Conservation (phyloP, 2,113 vertebrate species). For the Daphoenositta chrysoptera region DNA sequence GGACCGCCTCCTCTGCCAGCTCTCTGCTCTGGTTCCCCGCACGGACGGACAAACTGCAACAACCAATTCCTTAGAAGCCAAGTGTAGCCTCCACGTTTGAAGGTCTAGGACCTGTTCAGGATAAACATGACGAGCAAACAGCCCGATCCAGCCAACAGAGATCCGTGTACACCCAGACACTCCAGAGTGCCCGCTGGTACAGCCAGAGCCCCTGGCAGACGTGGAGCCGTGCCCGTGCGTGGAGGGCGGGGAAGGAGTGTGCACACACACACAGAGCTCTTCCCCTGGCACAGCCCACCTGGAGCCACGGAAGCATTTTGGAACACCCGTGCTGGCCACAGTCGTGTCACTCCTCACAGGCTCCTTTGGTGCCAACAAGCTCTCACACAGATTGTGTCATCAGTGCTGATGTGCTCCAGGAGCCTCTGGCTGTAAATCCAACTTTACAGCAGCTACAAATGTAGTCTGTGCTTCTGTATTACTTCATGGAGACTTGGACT, state of each 20-base stretch:
- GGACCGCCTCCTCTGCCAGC: not conserved
- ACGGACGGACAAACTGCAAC: accelerated
- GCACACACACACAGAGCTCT: not conserved
- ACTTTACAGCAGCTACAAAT: not conserved
- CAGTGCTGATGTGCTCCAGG: not conserved
- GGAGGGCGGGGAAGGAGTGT: not conserved
- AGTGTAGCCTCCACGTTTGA: not conserved
- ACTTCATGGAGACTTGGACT: not conserved
- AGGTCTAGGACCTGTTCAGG: not conserved
- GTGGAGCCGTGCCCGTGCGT: accelerated
- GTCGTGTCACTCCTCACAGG: accelerated
- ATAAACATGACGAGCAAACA: not conserved
- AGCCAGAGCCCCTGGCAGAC: not conserved
- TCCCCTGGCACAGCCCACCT: not conserved
- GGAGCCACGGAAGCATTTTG: not conserved
- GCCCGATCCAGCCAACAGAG: not conserved
- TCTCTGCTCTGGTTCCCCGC: not conserved
- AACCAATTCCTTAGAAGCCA: not conserved
- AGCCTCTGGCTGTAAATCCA: not conserved
- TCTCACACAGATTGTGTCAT: not conserved
- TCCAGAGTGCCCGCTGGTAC: accelerated
- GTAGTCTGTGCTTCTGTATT: not conserved
- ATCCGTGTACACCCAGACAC: not conserved
- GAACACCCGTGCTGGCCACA: not conserved
- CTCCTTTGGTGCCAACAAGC: not conserved